These are phyloP conservation scores for Pleuronectes platessa DNA, from an alignment of 2,113 vertebrate genomes.

Conservation along the genomic window DNA sequence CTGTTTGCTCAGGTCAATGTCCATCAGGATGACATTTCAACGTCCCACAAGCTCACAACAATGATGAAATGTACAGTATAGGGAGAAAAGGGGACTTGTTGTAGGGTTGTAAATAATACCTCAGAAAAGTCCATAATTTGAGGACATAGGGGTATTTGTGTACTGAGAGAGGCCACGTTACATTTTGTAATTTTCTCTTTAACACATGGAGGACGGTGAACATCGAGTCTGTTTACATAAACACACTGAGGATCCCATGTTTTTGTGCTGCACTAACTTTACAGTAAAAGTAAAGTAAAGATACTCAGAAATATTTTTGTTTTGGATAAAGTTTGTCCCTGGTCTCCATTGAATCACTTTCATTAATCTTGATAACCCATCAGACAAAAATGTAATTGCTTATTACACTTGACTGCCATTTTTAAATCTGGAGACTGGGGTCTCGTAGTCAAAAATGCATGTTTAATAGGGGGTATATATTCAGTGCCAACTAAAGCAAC, in stretches of 20 bases:
- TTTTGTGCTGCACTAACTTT: constrained; percentile 58
- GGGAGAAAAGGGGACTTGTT: constrained; percentile 10
- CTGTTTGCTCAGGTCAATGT: not conserved
- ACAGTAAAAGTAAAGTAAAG: constrained; percentile 60
- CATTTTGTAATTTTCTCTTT: constrained; percentile 60
- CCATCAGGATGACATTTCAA: constrained; percentile 50
- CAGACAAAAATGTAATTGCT: constrained; percentile 64
- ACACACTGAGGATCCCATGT: constrained; percentile 13
- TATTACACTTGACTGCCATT: constrained; percentile 63
- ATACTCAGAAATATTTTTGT: constrained; percentile 47
- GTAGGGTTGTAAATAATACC: constrained; percentile 58
- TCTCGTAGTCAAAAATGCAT: constrained; percentile 38
- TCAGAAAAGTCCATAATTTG: constrained; percentile 41
- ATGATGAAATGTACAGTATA: constrained; percentile 20
- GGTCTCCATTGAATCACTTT: constrained; percentile 67
- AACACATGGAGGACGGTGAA: constrained; percentile 12
- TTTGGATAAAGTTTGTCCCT: constrained; percentile 42
- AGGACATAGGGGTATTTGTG: constrained; percentile 26
- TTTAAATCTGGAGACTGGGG: constrained; percentile 41
- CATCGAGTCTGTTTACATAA: constrained; percentile 18
- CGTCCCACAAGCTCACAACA: not conserved
- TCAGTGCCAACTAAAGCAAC: constrained; percentile 28
- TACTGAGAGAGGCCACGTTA: constrained; percentile 31
- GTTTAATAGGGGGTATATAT: constrained; percentile 38
- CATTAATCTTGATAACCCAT: constrained; percentile 62